Base-by-base conservation (phyloP, 92 coral and sea anemone genomes). In the Bergia puertoricense region DNA sequence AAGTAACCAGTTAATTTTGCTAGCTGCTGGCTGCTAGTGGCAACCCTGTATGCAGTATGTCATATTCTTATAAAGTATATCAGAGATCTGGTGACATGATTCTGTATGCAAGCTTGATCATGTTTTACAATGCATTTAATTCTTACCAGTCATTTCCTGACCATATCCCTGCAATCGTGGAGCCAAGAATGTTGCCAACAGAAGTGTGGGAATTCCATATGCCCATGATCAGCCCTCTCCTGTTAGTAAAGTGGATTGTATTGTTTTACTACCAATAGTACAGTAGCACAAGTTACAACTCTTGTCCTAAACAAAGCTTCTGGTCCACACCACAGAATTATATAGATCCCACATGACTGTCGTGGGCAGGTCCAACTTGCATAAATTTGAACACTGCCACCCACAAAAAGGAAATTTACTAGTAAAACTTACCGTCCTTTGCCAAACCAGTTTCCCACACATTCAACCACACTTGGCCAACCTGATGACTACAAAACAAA, bases 141-240 rank as follows among this genome's bases (percentile, higher is more conserved):
- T 40, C 97, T 79, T 88, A 97, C 99, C 99, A 97, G 23, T 90
- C 57, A 86, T 91, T 75, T 40, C 88, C 92, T 41, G 99, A 95
- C 99, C 99, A 97, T 67, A 95, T 85, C 54, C 98, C 99, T 45
- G 99, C 98, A 85, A 97, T 89, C 8, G 98, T 92, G 48, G 98
- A 95, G 14, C 99, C 99, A 54, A 92, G 91, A 57, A 97, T 97
- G 81, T 97, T 97, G 72, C 99, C 99, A 14, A 97, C 96, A 44
- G 99, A 97, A 45, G 99, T 97, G 77, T 97, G 99, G 51, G 99
- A 97, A 84, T 97, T 97, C 99, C 99, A 97, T 86, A 97, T 92
- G 8, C 99, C 99, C 99, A 97, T 97, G 9, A 97, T 94, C 65
- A 97, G 91, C 45, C 99, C 99, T 74, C 99, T 92, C 88, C 99